Evolutionary conservation across 2,113 vertebrate genomes (phyloP).

Genomic region (Xenopus laevis): DNA sequence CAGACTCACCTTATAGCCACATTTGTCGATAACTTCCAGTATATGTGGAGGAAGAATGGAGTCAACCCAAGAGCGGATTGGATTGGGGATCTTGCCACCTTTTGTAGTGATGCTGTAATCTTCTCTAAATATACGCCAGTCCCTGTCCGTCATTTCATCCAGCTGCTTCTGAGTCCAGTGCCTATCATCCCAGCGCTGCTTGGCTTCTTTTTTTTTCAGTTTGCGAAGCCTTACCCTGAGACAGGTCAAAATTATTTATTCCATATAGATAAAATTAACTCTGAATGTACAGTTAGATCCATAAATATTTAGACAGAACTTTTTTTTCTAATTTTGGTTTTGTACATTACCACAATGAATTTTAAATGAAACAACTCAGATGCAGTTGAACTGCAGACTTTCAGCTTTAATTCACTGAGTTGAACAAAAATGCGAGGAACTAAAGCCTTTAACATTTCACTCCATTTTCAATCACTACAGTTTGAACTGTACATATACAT

Average conservation of each 20-base stretch:
- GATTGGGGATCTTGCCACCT: slow-evolving; percentile 96
- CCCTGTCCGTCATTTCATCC: slow-evolving; percentile 96
- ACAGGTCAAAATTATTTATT: background rate
- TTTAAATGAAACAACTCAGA: no score
- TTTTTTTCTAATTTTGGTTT: no score
- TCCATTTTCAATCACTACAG: no score
- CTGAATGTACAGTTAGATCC: no score
- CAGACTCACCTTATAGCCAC: slow-evolving; percentile 86
- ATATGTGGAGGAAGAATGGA: slow-evolving; percentile 89
- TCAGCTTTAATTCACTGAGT: no score
- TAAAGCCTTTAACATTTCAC: no score
- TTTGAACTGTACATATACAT: no score
- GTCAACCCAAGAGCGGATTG: slow-evolving; percentile 97
- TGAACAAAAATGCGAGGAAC: no score
- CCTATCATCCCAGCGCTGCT: slow-evolving; percentile 96
- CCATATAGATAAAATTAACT: no score
- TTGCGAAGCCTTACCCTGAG: slow-evolving; percentile 84
- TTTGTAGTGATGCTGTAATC: slow-evolving; percentile 99
- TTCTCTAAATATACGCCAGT: slow-evolving; percentile 95
- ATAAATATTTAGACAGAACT: no score
- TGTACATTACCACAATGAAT: no score
- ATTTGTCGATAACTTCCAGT: slow-evolving; percentile 96
- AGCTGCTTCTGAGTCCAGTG: slow-evolving; percentile 99
- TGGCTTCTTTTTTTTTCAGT: slow-evolving; percentile 93
- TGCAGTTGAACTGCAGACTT: no score